A percentile compares a stretch with the other conserved stretches of the same genome.
phyloP scores from a whole-genome alignment of 53 echinoderm and acorn worm genomes.

The Mesocentrotus franciscanus region DNA sequence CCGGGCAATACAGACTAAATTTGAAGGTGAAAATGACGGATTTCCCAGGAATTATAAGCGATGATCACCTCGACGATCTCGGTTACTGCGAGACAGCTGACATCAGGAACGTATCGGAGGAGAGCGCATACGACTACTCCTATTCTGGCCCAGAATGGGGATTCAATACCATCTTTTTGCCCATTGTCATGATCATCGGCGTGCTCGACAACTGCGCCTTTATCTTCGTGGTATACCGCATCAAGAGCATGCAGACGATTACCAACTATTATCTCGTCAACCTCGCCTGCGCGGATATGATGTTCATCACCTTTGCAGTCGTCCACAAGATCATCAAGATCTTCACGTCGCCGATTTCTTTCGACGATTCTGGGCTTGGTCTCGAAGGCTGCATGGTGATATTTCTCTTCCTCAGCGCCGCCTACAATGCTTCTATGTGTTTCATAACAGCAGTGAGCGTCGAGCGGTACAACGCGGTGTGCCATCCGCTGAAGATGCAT shows the following conservation, averaged over 20 bases:
- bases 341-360: slow-evolving; percentile 67
- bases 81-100: not conserved
- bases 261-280: slow-evolving; percentile 90
- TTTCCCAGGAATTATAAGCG: slow-evolving; percentile 27
- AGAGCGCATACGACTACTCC: not conserved
- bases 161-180: slow-evolving; percentile 78
- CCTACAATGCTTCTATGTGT: slow-evolving; percentile 78
- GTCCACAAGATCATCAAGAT: slow-evolving; percentile 75
- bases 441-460: slow-evolving; percentile 81
- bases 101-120: slow-evolving; percentile 27
- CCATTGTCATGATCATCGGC: slow-evolving; percentile 80
- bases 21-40: slow-evolving; percentile 27
- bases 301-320: slow-evolving; percentile 79
- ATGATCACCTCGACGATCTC: not conserved
- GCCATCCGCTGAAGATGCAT: slow-evolving; percentile 75
- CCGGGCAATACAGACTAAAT: not conserved
- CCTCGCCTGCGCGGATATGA: slow-evolving; percentile 81
- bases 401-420: slow-evolving; percentile 65
- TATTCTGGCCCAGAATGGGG: slow-evolving; percentile 39
- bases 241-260: slow-evolving; percentile 85
- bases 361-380: slow-evolving; percentile 76
- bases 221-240: slow-evolving; percentile 77
- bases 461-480: slow-evolving; percentile 90
- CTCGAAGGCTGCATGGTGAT: slow-evolving; percentile 74
- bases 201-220: slow-evolving; percentile 77